These are phyloP conservation scores for Vulpes vulpes DNA, from an alignment of 2,113 vertebrate genomes.

Conservation along the genomic window DNA sequence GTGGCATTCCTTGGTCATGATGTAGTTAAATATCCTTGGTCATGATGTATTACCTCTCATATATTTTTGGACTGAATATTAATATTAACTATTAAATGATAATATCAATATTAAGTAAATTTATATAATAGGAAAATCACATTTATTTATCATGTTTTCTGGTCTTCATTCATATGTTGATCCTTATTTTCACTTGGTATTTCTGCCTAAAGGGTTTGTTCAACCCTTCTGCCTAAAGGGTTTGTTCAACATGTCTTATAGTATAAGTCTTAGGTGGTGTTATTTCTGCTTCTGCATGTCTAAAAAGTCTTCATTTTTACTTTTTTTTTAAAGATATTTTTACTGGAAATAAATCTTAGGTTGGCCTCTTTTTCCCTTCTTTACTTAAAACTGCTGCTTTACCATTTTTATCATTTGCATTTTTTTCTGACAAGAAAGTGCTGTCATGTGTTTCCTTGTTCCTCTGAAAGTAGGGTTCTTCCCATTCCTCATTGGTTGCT, in stretches of 20 bases:
- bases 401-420: neutral
- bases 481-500: fast-evolving
- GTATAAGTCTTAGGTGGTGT: neutral
- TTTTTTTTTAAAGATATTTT: neutral
- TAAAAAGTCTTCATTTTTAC: neutral
- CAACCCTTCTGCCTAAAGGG: neutral
- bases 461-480: neutral
- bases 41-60: neutral
- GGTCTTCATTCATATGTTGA: neutral
- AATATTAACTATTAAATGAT: neutral
- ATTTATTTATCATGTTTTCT: neutral
- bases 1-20: neutral
- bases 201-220: neutral
- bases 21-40: neutral
- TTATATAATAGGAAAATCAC: neutral
- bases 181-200: neutral
- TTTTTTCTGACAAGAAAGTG: neutral
- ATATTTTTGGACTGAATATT: neutral
- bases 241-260: neutral
- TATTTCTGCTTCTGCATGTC: neutral
- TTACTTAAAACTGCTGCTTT: neutral
- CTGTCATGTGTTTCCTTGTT: neutral
- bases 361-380: neutral
- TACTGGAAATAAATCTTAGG: neutral
- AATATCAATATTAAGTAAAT: neutral